Evolutionary conservation across 2,888 invertebrate genomes (phyloP).

Genomic region (Ypsolopha sequella): DNA sequence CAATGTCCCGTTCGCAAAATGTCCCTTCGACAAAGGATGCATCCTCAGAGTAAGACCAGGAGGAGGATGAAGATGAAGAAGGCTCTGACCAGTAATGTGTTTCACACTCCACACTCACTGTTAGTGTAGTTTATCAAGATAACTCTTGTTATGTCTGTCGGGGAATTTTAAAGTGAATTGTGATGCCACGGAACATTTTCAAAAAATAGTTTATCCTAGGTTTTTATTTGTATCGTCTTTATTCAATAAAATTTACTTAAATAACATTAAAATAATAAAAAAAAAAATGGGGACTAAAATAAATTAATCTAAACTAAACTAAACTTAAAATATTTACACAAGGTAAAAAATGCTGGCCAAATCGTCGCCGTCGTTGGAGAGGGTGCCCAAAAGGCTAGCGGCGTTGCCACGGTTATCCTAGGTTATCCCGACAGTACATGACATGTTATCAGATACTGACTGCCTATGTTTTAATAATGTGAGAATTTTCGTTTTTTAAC

Average conservation of each 20-base stretch:
- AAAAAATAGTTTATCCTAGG: constrained; percentile 14
- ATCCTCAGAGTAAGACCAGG: constrained; percentile 62
- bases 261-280: too few species aligned
- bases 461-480: not conserved
- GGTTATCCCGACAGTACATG: constrained; percentile 57
- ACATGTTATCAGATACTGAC: not conserved
- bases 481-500: not conserved
- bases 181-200: constrained; percentile 1
- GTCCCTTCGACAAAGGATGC: constrained; percentile 61
- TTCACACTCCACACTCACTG: constrained; percentile 27
- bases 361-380: too few species aligned
- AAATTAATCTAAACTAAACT: too few species aligned
- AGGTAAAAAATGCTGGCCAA: too few species aligned
- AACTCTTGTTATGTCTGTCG: constrained; percentile 37
- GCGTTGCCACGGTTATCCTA: too few species aligned
- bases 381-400: too few species aligned
- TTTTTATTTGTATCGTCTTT: too few species aligned
- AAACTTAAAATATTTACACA: too few species aligned
- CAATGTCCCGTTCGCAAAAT: too few species aligned
- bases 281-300: too few species aligned
- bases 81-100: constrained; percentile 62
- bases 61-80: constrained; percentile 59
- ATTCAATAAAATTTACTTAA: too few species aligned
- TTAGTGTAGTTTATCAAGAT: constrained; percentile 63
- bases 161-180: constrained; percentile 10